Percentiles rank a stretch among this genome's conserved stretches.
These are phyloP conservation scores for Meta bourneti DNA, from an alignment of 2,888 invertebrate species.

Conservation along the genomic window DNA sequence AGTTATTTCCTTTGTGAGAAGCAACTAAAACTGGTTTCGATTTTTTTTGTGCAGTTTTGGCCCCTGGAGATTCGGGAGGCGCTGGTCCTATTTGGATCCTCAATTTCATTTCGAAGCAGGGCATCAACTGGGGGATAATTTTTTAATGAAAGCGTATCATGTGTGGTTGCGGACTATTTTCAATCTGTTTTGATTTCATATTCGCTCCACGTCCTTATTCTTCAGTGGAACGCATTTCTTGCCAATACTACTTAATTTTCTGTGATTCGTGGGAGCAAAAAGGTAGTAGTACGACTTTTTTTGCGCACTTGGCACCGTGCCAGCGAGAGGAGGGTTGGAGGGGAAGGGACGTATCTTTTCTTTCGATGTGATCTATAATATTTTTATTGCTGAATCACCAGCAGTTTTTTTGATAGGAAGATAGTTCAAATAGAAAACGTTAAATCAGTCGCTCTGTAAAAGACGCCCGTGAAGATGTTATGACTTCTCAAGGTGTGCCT, in stretches of 20 bases:
- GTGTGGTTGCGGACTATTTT: no score
- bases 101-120: no score
- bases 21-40: no score
- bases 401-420: constrained; percentile 31
- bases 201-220: background rate
- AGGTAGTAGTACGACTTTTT: constrained; percentile 75
- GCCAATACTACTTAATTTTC: constrained; percentile 69
- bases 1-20: no score
- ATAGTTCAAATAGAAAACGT: constrained; percentile 44
- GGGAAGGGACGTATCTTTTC: constrained; percentile 66
- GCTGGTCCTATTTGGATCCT: no score
- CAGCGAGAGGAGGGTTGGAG: constrained; percentile 21
- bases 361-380: constrained; percentile 72
- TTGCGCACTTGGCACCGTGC: constrained; percentile 71
- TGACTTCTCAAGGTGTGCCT: constrained; percentile 49
- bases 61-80: no score
- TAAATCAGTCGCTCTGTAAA: constrained; percentile 41
- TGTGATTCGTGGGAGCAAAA: constrained; percentile 71
- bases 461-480: constrained; percentile 29
- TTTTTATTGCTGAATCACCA: constrained; percentile 66
- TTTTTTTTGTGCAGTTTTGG: no score
- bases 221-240: constrained; percentile 40
- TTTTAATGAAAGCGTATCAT: no score
- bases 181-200: no score
- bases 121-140: no score